phyloP scores from a whole-genome alignment of 1,140 invertebrate genomes.

The Pissodes strobi region DNA sequence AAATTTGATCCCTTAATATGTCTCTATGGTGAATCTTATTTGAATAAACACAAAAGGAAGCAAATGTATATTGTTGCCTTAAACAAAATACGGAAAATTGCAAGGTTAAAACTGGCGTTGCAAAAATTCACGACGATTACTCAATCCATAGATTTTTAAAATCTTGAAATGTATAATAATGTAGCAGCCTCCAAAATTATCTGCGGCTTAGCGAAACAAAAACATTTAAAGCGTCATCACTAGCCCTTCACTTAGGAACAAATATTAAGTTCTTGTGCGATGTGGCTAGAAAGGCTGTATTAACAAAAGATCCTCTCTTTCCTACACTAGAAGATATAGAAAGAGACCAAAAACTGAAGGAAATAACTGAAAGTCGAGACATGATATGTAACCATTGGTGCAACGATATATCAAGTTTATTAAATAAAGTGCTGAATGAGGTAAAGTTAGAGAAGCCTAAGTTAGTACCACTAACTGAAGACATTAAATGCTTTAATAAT shows the following conservation, averaged over 20 bases:
- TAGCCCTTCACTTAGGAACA: constrained; percentile 38
- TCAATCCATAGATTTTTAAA: constrained; percentile 21
- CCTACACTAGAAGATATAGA: constrained; percentile 12
- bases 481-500: constrained; percentile 35
- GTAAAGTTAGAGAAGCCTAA: constrained; percentile 36
- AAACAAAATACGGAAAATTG: constrained; percentile 35
- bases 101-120: constrained; percentile 22
- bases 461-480: constrained; percentile 30
- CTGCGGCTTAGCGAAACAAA: constrained; percentile 31
- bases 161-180: constrained; percentile 25
- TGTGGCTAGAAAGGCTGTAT: constrained; percentile 25
- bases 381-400: constrained; percentile 37
- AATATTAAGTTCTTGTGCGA: constrained; percentile 33
- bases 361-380: constrained; percentile 36
- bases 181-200: constrained; percentile 33
- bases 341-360: constrained; percentile 23
- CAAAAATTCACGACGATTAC: constrained; percentile 2
- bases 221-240: constrained; percentile 37
- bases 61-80: constrained; percentile 31
- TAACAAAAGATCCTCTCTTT: constrained; percentile 32
- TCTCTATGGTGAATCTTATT: constrained; percentile 31
- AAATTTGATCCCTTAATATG: constrained; percentile 38
- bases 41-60: constrained; percentile 36
- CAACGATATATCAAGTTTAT: constrained; percentile 37
- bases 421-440: constrained; percentile 33